Evolutionary conservation across 2,888 invertebrate species (phyloP), one percentile per base, ranked within the genome.

Genomic region (Tortricodes alternella): DNA sequence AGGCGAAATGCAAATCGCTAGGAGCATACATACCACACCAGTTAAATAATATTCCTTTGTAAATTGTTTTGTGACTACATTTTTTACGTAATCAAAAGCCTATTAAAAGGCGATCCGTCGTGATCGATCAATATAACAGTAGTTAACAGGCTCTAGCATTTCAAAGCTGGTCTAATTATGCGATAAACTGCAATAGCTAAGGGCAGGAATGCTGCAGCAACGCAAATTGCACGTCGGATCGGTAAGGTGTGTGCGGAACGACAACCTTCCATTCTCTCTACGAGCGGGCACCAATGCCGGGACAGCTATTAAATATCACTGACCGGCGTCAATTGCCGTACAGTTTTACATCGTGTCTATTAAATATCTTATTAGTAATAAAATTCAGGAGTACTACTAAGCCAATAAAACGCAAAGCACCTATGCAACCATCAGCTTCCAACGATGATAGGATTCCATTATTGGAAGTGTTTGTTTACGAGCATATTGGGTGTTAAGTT

Each of bases 201-300:
- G 80, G 80, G 74, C 75, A 74, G 76, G 81, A 80, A 81, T 85
- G 83, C 74, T 68, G 68, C 66, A 63, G 67, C 71, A 59, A 67
- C 63, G 78, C 78, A 83, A 85, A 85, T 82, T 79, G 76, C 74
- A 76, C 70, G 69, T 79, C 77, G 61, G 64, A 68, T 65, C 70
- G 73, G 65, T 64, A 71, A 70, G 73, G 65, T 69, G 85, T 82
- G 84, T 78, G 84, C 72, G 83, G 80, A 80, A 80, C 74, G 74
- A 76, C 83, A 85, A 80, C 86, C 86, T 87, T 85, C 83, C 86
- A 86, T 85, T 89, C 85, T 83, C 83, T 74, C 56, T 68, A 66
- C 71, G 66, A 71, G 72, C 66, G 72, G 71, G 75, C 79, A 77
- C 78, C 83, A 83, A 86, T 85, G 86, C 72, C 84, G 81, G 80